Conservation (phyloP, 2,113 vertebrate species). For the Paradoxurus hermaphroditus region DNA sequence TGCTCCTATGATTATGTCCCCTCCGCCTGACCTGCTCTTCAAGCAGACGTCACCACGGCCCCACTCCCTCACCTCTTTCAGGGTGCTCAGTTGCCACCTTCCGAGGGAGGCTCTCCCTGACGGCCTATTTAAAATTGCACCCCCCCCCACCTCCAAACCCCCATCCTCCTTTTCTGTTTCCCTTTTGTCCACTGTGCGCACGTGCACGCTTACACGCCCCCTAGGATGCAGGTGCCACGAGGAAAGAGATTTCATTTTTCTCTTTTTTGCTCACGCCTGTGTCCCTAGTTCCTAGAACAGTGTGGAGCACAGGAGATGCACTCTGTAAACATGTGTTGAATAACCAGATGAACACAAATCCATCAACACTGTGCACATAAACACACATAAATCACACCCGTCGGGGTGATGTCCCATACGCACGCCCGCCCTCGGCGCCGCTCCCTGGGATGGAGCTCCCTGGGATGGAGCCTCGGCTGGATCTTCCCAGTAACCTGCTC, state of each 20-base stretch:
- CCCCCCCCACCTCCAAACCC: background rate
- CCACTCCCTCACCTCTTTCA: background rate
- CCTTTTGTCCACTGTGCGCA: background rate
- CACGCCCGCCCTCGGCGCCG: background rate
- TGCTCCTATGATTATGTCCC: background rate
- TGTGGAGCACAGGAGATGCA: background rate
- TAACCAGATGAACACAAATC: background rate
- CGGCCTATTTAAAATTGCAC: background rate
- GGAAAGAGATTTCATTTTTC: background rate
- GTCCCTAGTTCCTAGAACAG: background rate
- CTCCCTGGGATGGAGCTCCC: background rate
- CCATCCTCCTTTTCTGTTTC: background rate
- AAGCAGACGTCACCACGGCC: background rate
- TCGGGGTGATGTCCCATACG: background rate
- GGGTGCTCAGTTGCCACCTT: background rate
- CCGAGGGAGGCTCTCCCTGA: background rate
- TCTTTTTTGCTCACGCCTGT: background rate
- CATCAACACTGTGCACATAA: too few species aligned
- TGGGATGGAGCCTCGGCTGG: background rate
- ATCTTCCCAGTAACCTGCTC: background rate
- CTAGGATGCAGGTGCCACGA: background rate
- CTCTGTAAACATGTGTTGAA: background rate
- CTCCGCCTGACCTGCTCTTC: background rate
- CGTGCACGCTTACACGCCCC: accelerated
- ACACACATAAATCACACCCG: background rate